A percentile compares a stretch with the other conserved stretches of the same genome.
Evolutionary conservation across 2,888 invertebrate genomes (phyloP).

Genomic region (Nebria salina): DNA sequence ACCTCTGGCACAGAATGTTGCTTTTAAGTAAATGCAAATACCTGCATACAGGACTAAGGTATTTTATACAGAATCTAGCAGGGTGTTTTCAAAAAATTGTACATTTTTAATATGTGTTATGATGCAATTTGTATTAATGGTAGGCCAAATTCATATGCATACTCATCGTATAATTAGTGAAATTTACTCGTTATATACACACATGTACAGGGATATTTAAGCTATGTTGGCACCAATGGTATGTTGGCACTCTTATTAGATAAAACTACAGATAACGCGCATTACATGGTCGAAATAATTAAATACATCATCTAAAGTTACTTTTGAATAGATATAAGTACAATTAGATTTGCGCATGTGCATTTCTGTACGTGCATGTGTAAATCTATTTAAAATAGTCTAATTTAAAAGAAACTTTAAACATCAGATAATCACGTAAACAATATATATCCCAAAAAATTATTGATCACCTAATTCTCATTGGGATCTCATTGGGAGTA

Average conservation of each 20-base stretch:
- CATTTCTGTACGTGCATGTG: background rate
- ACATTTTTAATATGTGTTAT: conserved; percentile 12
- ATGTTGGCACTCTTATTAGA: background rate
- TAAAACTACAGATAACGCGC: no score
- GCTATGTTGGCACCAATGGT: background rate
- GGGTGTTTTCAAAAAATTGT: conserved; percentile 36
- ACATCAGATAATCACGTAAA: background rate
- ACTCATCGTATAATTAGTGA: background rate
- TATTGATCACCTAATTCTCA: no score
- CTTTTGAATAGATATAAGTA: background rate
- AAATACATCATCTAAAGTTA: background rate
- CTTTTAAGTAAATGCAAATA: conserved; percentile 20
- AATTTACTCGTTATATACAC: background rate
- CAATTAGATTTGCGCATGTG: background rate
- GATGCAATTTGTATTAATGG: background rate
- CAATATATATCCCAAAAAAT: background rate
- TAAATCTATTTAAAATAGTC: background rate
- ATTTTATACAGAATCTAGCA: conserved; percentile 28
- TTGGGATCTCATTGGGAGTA: no score
- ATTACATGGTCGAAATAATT: background rate
- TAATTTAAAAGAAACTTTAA: background rate
- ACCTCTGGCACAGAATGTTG: conserved; percentile 10
- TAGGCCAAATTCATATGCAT: background rate
- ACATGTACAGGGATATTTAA: background rate
- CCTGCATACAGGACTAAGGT: conserved; percentile 35